A percentile compares a stretch with the other conserved stretches of the same genome.
Conservation (phyloP, 2,797 vertebrate species). For the Acestrorhynchus altus region DNA sequence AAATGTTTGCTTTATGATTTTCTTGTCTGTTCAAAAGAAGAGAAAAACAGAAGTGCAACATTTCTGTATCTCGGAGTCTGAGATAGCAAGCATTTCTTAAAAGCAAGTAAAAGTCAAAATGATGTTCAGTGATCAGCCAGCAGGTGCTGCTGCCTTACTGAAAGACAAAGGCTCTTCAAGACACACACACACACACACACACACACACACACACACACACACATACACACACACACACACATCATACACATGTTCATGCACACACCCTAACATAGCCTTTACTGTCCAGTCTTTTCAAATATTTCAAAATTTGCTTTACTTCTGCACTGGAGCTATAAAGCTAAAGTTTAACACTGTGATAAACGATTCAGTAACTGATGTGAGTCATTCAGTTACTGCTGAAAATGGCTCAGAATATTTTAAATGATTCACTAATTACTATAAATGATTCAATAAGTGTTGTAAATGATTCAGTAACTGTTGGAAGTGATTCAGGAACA, state of each 20-base stretch:
- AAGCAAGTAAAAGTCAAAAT: conserved; percentile 9
- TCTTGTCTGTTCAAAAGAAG: background rate
- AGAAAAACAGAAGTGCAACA: conserved; percentile 9
- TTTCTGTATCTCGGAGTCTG: conserved; percentile 24
- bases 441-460: too few relatives aligned
- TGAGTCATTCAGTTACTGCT: too few relatives aligned
- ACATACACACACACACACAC: conserved; percentile 23
- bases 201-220: conserved; percentile 21
- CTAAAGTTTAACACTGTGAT: too few relatives aligned
- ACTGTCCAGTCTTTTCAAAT: background rate
- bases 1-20: conserved; percentile 29
- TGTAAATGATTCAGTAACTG: too few relatives aligned
- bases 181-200: conserved; percentile 21
- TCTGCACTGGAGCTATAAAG: background rate
- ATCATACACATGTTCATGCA: background rate
- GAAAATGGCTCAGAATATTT: too few relatives aligned
- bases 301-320: background rate
- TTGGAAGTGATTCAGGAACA: too few relatives aligned
- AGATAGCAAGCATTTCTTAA: conserved; percentile 29
- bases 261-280: background rate
- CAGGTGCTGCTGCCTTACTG: conserved; percentile 29
- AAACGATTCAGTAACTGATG: too few relatives aligned
- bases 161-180: background rate
- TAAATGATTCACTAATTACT: too few relatives aligned
- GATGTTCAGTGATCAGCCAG: conserved; percentile 12